Percentiles rank a stretch among this genome's conserved stretches.
phyloP scores from a whole-genome alignment of 2,888 invertebrate genomes.

The Caenorhabditis wallacei region DNA sequence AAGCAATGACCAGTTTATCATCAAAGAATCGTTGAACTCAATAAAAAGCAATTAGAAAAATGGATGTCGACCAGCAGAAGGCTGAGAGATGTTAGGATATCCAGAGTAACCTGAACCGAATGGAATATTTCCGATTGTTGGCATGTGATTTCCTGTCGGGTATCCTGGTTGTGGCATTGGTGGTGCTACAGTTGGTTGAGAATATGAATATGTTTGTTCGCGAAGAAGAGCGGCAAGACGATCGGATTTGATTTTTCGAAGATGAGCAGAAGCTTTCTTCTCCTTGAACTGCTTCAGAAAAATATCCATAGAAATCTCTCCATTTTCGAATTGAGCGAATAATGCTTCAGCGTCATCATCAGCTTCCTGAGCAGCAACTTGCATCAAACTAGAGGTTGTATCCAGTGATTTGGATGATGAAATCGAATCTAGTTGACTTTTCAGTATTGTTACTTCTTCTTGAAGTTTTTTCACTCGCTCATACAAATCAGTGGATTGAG shows the following conservation, averaged over 20 bases:
- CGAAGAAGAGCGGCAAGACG: conserved; percentile 88
- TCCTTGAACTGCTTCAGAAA: conserved; percentile 92
- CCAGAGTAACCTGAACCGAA: conserved; percentile 57
- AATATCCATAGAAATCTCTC: conserved; percentile 88
- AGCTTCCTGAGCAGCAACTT: conserved; percentile 93
- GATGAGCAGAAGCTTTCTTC: conserved; percentile 89
- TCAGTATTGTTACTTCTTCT: conserved; percentile 88
- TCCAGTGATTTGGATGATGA: conserved; percentile 90
- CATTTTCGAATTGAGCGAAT: conserved; percentile 45
- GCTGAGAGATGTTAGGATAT: conserved; percentile 55
- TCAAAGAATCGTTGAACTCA: conserved; percentile 21
- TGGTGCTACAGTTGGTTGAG: conserved; percentile 17
- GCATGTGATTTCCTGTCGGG: conserved; percentile 45
- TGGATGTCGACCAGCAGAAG: conserved; percentile 53
- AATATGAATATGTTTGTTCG: conserved; percentile 74
- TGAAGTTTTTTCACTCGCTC: conserved; percentile 83
- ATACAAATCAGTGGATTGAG: conserved; percentile 85
- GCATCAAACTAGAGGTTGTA: conserved; percentile 91
- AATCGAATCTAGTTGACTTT: conserved; percentile 86
- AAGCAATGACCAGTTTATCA: conserved; percentile 33
- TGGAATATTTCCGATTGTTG: conserved; percentile 40
- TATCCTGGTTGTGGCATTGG: conserved; percentile 41
- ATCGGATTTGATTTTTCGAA: conserved; percentile 92
- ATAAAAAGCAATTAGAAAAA: conserved; percentile 42
- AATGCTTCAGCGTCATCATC: conserved; percentile 93